Conservation (phyloP, 2,113 vertebrate species). For the Callipepla squamata region DNA sequence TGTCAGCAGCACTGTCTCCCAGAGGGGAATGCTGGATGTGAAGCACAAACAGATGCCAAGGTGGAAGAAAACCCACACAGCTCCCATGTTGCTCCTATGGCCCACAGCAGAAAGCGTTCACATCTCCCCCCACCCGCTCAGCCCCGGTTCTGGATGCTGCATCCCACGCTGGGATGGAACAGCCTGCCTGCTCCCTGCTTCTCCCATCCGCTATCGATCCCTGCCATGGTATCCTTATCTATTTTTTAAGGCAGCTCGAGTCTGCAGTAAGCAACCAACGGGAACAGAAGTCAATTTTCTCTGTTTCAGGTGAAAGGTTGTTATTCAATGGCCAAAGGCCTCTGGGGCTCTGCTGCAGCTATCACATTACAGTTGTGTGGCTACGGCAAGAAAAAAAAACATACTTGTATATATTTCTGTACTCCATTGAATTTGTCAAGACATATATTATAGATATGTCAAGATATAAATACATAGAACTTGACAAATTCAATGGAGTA, state of each 20-base stretch:
- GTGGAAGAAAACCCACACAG: not conserved
- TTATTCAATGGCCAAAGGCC: not conserved
- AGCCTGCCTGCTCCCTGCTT: not conserved
- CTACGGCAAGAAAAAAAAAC: not conserved
- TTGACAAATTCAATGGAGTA: not conserved
- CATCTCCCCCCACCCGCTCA: not conserved
- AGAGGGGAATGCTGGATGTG: rapidly evolving
- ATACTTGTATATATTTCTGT: rapidly evolving
- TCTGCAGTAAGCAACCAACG: not conserved
- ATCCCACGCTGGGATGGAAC: not conserved
- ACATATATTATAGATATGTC: not conserved
- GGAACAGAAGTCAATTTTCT: not conserved
- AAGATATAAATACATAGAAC: not conserved
- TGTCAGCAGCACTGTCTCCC: not conserved
- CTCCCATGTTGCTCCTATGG: rapidly evolving
- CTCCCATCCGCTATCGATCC: not conserved
- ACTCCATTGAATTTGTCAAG: not conserved
- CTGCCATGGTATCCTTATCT: not conserved
- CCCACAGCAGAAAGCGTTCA: not conserved
- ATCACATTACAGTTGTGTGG: not conserved
- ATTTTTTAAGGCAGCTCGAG: not conserved
- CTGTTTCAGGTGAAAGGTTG: not conserved
- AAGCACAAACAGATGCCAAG: not conserved
- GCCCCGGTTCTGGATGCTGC: too few relatives aligned
- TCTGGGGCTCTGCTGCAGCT: not conserved